Base-by-base conservation (phyloP, 2,797 vertebrate genomes). In the Lepus oiostolus region DNA sequence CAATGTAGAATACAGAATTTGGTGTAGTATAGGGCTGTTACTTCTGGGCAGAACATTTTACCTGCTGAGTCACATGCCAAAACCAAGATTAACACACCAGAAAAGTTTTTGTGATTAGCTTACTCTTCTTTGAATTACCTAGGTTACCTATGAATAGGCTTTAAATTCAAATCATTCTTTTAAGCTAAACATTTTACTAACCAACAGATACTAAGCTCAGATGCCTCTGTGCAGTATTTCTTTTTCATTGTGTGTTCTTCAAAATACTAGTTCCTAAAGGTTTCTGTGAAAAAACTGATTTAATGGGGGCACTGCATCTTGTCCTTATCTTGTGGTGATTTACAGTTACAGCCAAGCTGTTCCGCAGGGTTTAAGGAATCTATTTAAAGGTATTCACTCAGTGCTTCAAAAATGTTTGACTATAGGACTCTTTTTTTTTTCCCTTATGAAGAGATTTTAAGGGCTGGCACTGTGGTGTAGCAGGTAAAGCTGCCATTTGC, bases 371-470 rank as follows among this genome's bases (percentile, higher is more conserved):
- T 95, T 90, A 80, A 74, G 68, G 28, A 84, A 58, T 75, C 32
- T 87, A 13, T 75, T 85, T 32, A 70, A 42, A 86, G 26, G 24
- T 62, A 7, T 95, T 88, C 90, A 80, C 35, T 87, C 22, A 84
- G 28, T 60, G 54, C 67, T 92, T 93, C 19, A 47, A 90, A 84
- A 94, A 4, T 65, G 80, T 93, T 91, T 95, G 30, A 90, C 19
- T 2, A 72, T n/a, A 85, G 35, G 42, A 76, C 16, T 58, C 50
- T 63, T 63, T 52, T 10, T 1, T 0, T 35, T 10, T 1, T 0
- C 19, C 5, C 3, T n/a, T 21, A 65, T 70, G 26, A 92, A 87
- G 82, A 75, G 5, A 4, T 71, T 65, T 77, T 72, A 93, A 92
- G 26, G 8, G 42, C 42, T 47, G 8, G 42, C 8, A 8, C 42